Conservation (phyloP, 2,888 invertebrate species). For the Aphodius sticticus region DNA sequence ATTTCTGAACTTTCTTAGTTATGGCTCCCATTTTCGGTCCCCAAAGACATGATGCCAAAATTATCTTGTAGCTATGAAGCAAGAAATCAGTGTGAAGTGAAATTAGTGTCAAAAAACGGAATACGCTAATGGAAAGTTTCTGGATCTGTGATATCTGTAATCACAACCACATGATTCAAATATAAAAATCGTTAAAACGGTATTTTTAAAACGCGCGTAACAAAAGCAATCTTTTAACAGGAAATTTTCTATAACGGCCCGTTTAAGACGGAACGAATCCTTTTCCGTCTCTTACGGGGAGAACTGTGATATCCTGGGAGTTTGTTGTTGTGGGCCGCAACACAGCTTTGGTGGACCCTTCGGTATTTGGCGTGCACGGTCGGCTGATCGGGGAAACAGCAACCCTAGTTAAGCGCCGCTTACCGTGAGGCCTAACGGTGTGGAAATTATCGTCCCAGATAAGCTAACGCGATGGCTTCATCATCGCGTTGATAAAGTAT, state of each 20-base stretch:
- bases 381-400: slow-evolving; percentile 41
- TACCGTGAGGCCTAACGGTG: slow-evolving; percentile 57
- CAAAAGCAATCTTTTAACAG: no score
- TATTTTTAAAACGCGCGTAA: no score
- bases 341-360: background rate
- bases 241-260: background rate
- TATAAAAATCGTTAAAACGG: no score
- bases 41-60: no score
- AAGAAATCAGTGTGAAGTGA: no score
- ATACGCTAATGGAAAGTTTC: no score
- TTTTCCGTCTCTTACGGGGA: background rate
- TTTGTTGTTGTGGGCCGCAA: slow-evolving; percentile 34
- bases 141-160: no score
- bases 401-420: slow-evolving; percentile 46
- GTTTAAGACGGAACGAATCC: background rate
- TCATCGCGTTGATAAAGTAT: slow-evolving; percentile 53
- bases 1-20: no score
- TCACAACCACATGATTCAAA: no score
- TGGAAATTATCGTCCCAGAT: slow-evolving; percentile 59
- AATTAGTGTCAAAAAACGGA: no score
- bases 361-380: slow-evolving; percentile 24
- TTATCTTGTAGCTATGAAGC: no score
- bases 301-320: slow-evolving; percentile 19
- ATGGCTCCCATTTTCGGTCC: no score
- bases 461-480: slow-evolving; percentile 59